A percentile compares a stretch with the other conserved stretches of the same genome.
Evolutionary conservation across 2,113 vertebrate genomes (phyloP).

Genomic region (Ariopsis seemanni): DNA sequence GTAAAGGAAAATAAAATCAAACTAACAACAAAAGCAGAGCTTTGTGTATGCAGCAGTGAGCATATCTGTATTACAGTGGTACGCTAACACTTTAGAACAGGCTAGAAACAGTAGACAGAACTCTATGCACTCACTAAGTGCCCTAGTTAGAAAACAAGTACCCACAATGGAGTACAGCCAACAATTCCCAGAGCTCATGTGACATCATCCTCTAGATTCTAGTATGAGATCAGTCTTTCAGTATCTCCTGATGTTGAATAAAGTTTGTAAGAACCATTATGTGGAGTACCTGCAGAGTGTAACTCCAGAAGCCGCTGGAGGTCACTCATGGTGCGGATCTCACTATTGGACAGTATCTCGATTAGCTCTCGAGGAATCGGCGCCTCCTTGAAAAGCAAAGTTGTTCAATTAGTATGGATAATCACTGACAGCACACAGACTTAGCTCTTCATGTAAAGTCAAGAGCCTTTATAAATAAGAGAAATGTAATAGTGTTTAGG

Average conservation of each 20-base stretch:
- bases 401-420: neutral
- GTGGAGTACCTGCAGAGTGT: conserved; percentile 88
- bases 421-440: neutral
- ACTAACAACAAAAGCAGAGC: neutral
- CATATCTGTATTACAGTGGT: neutral
- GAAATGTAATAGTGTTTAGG: neutral
- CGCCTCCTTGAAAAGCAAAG: conserved; percentile 79
- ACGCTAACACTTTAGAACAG: neutral
- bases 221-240: neutral
- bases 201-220: neutral
- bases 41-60: neutral
- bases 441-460: neutral
- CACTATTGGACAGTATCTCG: conserved; percentile 87
- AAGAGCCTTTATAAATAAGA: neutral
- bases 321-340: conserved; percentile 94
- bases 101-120: neutral
- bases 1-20: neutral
- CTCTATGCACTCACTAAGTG: neutral
- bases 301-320: conserved; percentile 96
- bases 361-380: conserved; percentile 89
- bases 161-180: neutral
- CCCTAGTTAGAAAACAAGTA: neutral
- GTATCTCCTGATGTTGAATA: too few species aligned
- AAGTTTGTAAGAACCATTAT: neutral
- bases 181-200: neutral